Evolutionary conservation across 2,888 invertebrate genomes (phyloP), one percentile per base, ranked within the genome.

Genomic region (Horisme vitalbata): DNA sequence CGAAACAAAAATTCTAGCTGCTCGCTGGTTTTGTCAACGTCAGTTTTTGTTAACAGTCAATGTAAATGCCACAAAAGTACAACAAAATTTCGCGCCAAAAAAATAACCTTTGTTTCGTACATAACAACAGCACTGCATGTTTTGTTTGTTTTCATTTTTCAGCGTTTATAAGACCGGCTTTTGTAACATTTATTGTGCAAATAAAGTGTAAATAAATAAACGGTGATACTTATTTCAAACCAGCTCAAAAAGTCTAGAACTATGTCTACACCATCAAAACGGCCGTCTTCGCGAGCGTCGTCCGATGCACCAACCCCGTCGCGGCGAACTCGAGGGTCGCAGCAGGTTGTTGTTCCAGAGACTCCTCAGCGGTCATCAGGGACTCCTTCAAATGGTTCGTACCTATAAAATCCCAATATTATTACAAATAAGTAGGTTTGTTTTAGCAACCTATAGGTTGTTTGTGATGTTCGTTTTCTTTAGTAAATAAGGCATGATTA

Each of bases 251-350:
- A n/a, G n/a, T n/a, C 9, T 27, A 21, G 63, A 24, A 53, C 10
- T 13, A 88, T 88, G 88, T 88, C 89, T 24, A 86, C 83, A 41
- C 86, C 88, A 39, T 79, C 81, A 2, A 83, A 85, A 60, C 82
- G 84, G 28, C 85, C 88, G 5, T 70, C 84, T 14, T 88, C 90
- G 11, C 80, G 74, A 24, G 86, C 87, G 4, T 89, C 88, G 0
- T 89, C 90, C 0, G 88, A 88, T 49, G 78, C 86, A 11, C 61
- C 79, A n/a, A 90, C 90, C 10, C 88, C 90, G 10, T 82, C 87
- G 7, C 77, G 90, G 4, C 75, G 80, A 52, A 80, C 87, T 0
- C 72, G 83, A 36, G 75, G 83, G 5, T 88, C 90, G 3, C 86
- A 88, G 64, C 86, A 87, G 67, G 61, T 87, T 46, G 79, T 89